Conservation (phyloP, 92 coral and sea anemone genomes). For the Phenganax stokvisi region DNA sequence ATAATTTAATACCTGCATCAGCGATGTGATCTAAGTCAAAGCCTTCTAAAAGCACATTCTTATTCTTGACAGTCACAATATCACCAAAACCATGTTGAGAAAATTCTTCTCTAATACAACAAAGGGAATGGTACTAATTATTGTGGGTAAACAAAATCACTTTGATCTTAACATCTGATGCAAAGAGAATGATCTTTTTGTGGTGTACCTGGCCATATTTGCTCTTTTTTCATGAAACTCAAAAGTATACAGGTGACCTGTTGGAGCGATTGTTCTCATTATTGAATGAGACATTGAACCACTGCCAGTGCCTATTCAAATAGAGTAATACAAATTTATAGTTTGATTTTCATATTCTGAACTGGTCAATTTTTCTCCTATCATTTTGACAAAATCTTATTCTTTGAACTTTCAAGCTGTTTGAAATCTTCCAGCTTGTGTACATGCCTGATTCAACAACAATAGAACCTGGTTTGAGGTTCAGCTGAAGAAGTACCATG, state of each 20-base stretch:
- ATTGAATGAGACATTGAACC: constrained; percentile 98
- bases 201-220: constrained; percentile 65
- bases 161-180: not conserved
- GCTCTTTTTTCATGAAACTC: constrained; percentile 90
- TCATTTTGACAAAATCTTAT: not conserved
- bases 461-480: constrained; percentile 82
- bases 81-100: constrained; percentile 66
- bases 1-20: constrained; percentile 72
- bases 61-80: constrained; percentile 66
- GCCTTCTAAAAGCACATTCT: constrained; percentile 78
- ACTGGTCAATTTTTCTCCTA: too few species aligned
- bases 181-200: not conserved
- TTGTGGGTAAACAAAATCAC: not conserved
- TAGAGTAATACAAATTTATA: not conserved
- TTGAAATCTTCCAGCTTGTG: not conserved
- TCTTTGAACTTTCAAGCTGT: not conserved
- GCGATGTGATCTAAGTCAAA: constrained; percentile 77
- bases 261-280: constrained; percentile 79
- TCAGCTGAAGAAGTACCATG: constrained; percentile 74
- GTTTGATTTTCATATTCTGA: too few species aligned
- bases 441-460: constrained; percentile 77
- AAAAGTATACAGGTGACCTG: constrained; percentile 89
- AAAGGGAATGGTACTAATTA: not conserved
- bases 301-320: constrained; percentile 83
- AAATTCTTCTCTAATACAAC: constrained; percentile 64